These are phyloP conservation scores for Zapus hudsonius DNA, from an alignment of 2,113 vertebrate genomes.

Conservation along the genomic window DNA sequence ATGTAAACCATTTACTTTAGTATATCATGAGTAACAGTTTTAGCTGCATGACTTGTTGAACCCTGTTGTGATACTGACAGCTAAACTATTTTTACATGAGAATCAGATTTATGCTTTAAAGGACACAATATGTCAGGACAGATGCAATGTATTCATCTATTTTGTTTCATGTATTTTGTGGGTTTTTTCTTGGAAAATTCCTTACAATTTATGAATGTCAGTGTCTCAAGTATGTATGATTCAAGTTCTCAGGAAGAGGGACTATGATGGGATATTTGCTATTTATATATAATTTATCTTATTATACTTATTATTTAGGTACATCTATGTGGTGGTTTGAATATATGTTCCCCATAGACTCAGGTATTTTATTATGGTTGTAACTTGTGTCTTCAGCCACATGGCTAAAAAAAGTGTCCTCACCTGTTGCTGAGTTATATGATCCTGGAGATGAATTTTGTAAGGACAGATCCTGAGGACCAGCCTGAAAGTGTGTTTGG, in stretches of 20 bases:
- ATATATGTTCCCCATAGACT: too few relatives aligned
- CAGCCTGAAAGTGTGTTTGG: too few relatives aligned
- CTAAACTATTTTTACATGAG: not conserved
- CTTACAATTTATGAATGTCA: not conserved
- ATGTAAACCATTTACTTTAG: not conserved
- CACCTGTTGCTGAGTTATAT: too few relatives aligned
- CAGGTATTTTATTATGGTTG: too few relatives aligned
- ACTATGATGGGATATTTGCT: not conserved
- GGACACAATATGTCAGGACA: not conserved
- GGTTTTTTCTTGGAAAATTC: too few relatives aligned
- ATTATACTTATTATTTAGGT: not conserved
- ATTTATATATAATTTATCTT: not conserved
- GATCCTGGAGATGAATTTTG: too few relatives aligned
- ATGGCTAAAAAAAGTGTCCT: too few relatives aligned
- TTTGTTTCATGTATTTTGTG: too few relatives aligned
- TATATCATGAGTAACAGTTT: not conserved
- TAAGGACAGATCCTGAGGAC: too few relatives aligned
- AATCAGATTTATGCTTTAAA: not conserved
- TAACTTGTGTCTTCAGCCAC: too few relatives aligned
- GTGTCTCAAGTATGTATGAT: not conserved
- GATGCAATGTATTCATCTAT: too few relatives aligned
- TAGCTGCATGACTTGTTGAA: not conserved
- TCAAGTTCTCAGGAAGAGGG: not conserved
- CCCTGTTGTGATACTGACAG: not conserved
- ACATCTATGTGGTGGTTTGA: not conserved